Percentiles rank a stretch among this genome's conserved stretches.
Evolutionary conservation across 2,797 vertebrate species (phyloP).

Genomic region (Anguilla megastoma): DNA sequence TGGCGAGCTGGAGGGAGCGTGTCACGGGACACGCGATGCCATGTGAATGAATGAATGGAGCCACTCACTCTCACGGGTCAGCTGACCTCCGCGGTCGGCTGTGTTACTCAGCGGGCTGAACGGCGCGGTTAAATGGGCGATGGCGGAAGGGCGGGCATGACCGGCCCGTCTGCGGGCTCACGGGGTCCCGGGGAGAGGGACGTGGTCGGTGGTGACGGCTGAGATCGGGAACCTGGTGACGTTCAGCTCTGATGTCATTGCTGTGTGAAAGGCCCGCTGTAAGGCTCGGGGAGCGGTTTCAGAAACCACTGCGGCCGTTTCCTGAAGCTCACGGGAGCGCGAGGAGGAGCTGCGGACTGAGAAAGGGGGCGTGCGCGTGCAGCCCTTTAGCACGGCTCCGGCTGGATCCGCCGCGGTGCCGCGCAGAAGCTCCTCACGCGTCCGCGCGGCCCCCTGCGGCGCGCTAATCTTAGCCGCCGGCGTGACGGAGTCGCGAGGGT

Average conservation of each 20-base stretch:
- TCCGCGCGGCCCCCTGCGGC: not conserved
- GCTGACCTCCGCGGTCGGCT: not conserved
- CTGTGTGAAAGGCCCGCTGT: not conserved
- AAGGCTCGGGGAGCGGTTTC: not conserved
- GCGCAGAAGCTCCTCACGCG: not conserved
- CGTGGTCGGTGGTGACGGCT: not conserved
- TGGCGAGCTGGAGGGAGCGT: not conserved
- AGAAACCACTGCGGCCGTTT: not conserved
- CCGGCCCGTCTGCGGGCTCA: not conserved
- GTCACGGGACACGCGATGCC: not conserved
- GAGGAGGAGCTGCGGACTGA: not conserved
- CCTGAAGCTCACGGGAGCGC: not conserved
- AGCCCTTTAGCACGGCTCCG: not conserved
- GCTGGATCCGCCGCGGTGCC: not conserved
- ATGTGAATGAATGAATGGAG: not conserved
- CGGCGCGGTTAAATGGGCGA: not conserved
- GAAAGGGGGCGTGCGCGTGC: not conserved
- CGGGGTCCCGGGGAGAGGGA: not conserved
- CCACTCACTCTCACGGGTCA: not conserved
- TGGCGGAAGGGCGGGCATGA: not conserved
- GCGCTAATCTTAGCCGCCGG: not conserved
- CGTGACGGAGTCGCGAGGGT: not conserved
- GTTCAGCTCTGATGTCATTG: not conserved
- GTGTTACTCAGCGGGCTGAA: not conserved
- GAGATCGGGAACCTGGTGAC: not conserved